Base-by-base conservation (phyloP, 1,140 invertebrate genomes). In the Drosophila neocordata region DNA sequence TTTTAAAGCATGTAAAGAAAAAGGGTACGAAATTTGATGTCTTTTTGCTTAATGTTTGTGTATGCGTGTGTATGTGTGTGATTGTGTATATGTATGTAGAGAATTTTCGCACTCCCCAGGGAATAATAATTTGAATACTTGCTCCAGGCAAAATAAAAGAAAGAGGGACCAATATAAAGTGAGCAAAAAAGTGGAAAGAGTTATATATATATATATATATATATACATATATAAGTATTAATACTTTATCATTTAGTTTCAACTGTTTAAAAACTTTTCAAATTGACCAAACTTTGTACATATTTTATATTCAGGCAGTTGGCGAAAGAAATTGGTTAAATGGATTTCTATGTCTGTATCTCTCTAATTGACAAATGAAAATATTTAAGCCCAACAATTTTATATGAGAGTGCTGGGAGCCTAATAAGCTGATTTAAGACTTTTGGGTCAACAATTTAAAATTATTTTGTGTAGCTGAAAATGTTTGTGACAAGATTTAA, bases 241-340 rank as follows among this genome's bases (percentile, higher is more conserved):
- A 87, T 85, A 88, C 83, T 82, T 85, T 85, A 75, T 85, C 82
- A 82, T 87, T 85, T 85, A 87, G 77, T 81, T 85, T 69, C 63
- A 58, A 13, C 13, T 56, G 55, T 20, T n/a, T 27, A 9, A 52
- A 73, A 87, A 87, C 69, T 84, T 84, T 71, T 52, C 57, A 74
- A 81, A 52, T 85, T 77, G 73, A 81, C 81, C 81, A 77, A 82
- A 87, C 44, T 87, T 82, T 78, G n/a, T 59, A 71, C 74, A 85
- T 81, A 87, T 82, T 78, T 85, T 87, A 78, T 67, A 56, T 61
- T 15, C 37, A 61, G 37, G 8, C 77, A 60, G 37, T 38, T 66
- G 62, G 60, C 24, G 15, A 11, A 38, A 51, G 24, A 41, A 37
- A 37, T 52, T 56, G 13, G 58, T 62, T 59, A 35, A 88, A 87